Evolutionary conservation across 2,113 vertebrate species (phyloP), one percentile per base, ranked within the genome.

Genomic region (Ursus arctos): DNA sequence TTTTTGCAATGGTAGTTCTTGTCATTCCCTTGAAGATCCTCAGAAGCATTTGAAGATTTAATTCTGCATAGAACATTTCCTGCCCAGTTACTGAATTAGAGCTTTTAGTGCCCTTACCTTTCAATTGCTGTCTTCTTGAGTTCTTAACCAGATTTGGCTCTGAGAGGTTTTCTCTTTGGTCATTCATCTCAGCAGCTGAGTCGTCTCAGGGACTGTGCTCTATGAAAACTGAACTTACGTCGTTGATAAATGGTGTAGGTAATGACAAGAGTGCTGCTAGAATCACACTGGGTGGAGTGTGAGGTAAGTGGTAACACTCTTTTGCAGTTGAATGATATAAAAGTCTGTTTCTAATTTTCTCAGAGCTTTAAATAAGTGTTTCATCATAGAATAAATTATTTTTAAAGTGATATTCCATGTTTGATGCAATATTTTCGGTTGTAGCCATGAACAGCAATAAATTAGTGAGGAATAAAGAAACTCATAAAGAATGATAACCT

Each of bases 31-130:
- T 22, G 80, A 74, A 26, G 72, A 93, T 57, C 57, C 22, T 22
- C 33, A 81, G 72, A 40, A 67, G 71, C 15, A 43, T 59, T 28
- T 43, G 80, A 84, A 85, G 85, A 5, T 49, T 89, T 81, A 90
- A 67, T 57, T 93, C 94, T 49, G 49, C 91, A 22, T 93, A 95
- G 57, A 12, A 76, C 86, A 93, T 74, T 57, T 87, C 81, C 49
- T 82, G 36, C 18, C 86, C 24, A 19, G 47, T 26, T 53, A 22
- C 40, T 81, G 47, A 95, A 57, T 67, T 43, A 24, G 31, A 51
- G 57, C 14, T 31, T 55, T 71, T 47, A 57, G 36, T 72, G 10
- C 0, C 43, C 31, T 80, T 74, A 22, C 24, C 63, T 40, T 93
- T 97, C 3, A 1, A 14, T 43, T 89, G 51, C 6, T 95, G 94